Base-by-base conservation (phyloP, 2,797 vertebrate genomes). In the Ptychadena robeensis region DNA sequence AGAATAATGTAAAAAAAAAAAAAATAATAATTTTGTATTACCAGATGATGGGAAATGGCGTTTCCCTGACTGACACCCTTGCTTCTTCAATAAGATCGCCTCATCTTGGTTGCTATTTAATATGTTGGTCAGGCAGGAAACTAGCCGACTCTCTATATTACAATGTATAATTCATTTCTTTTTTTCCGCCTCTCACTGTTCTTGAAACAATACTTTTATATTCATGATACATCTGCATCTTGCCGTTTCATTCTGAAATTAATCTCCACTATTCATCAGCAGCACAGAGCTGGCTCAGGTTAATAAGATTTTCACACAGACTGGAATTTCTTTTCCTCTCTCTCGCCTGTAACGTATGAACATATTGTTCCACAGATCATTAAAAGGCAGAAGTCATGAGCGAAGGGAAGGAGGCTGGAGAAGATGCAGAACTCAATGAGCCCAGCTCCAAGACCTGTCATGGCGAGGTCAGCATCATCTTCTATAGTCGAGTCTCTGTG, bases 251-350 rank as follows among this genome's bases (percentile, higher is more conserved):
- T 64, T 82, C 40, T 61, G 31, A 89, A 88, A 87, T 81, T 86
- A 85, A 83, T 86, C 85, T 86, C 63, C 70, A 38, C 80, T 80
- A 78, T 83, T 88, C 79, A 87, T 78, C 65, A 83, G 22, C 44
- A 80, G 71, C 61, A 63, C 11, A 85, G 85, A 80, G 77, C 70
- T 48, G 44, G 74, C 27, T 32, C 28, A 82, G 7, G 6, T 86
- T 87, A 86, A 59, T 81, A 86, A 80, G 38, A 70, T 76, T 85
- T 83, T 81, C 85, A 59, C 57, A 79, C n/a, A 79, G 77, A 65
- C 59, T 34, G 81, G 53, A 83, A 53, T 68, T 72, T 77, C 27
- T 70, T 82, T 67, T 68, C 63, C 76, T 80, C 31, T 15, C 28
- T 14, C 74, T 61, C 81, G 72, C 40, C 70, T 84, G 28, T 66